Evolutionary conservation across 1,140 invertebrate genomes (phyloP), one percentile per base, ranked within the genome.

Genomic region (Acromyrmex heyeri): DNA sequence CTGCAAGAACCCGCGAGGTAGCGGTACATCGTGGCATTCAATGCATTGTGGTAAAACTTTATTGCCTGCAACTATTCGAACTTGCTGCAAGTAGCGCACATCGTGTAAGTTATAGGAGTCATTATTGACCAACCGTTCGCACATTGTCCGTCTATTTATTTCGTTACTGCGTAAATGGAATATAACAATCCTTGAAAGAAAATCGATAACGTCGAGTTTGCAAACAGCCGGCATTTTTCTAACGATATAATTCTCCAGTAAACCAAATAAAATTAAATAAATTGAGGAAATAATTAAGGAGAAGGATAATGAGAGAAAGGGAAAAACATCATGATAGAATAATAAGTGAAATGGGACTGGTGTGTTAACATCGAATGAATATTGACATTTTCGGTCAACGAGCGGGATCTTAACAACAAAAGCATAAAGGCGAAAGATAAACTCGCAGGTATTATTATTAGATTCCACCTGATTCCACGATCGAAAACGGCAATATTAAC

Each of bases 1-100:
- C n/a, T 14, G 10, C 24, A 24, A 76, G 48, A 55, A 34, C 10
- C 50, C 27, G 48, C 12, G 24, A 62, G 27, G 34, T 24, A 64
- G 27, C 62, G 62, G 30, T 38, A 67, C 18, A 65, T 21, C 76
- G 24, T 24, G 7, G 7, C 61, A 53, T 69, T 53, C 24, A 48
- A 48, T 18, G 10, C 48, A 69, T 8, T 67, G 24, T 69, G 30
- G 21, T 34, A 38, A 69, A 69, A 79, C 77, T 79, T 79, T 34
- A 67, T 76, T 34, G 62, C 27, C 44, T 18, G 27, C 44, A 69
- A 55, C n/a, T 79, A 79, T 55, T 69, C n/a, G 3, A 69, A 55
- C 30, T 69, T 67, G 14, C 27, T 18, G n/a, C n/a, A 67, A 48
- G 12, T 67, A 21, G 21, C n/a, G 34, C 61, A 30, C 21, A 30